Percentiles rank a stretch among this genome's conserved stretches.
Evolutionary conservation across 2,888 invertebrate species (phyloP).

Genomic region (Nasonia oneida): DNA sequence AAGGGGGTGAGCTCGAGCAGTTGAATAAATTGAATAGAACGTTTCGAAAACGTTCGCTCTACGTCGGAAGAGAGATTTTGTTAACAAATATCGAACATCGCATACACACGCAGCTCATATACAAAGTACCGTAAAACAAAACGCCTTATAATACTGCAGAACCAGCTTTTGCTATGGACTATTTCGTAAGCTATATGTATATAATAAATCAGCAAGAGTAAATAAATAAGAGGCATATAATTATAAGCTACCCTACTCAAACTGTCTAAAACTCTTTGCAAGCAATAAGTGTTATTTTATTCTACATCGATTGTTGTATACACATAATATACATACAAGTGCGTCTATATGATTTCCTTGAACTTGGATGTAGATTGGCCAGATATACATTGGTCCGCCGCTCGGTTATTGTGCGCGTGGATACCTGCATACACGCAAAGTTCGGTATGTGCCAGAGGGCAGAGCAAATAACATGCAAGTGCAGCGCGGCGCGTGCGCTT

Average conservation of each 20-base stretch:
- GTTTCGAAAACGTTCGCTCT: neutral
- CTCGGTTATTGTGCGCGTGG: neutral
- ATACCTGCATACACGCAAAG: neutral
- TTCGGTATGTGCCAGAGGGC: neutral
- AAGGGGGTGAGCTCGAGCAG: neutral
- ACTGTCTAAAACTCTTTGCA: neutral
- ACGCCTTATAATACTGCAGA: slow-evolving; percentile 53
- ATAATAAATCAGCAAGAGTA: slow-evolving; percentile 32
- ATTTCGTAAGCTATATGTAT: slow-evolving; percentile 41
- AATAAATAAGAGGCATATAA: slow-evolving; percentile 38
- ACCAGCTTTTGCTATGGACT: slow-evolving; percentile 54
- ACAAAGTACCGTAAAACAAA: slow-evolving; percentile 17
- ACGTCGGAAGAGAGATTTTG: no score
- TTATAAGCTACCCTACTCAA: neutral
- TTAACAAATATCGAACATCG: neutral
- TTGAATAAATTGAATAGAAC: neutral
- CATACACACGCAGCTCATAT: neutral
- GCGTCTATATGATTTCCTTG: slow-evolving; percentile 14
- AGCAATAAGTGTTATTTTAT: neutral
- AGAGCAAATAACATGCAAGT: neutral
- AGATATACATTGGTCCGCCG: neutral
- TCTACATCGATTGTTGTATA: neutral
- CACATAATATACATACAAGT: neutral
- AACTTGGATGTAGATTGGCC: slow-evolving; percentile 21
- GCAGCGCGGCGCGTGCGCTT: neutral